Base-by-base conservation (phyloP, 2,888 invertebrate species). In the Drosophila multiciliata region DNA sequence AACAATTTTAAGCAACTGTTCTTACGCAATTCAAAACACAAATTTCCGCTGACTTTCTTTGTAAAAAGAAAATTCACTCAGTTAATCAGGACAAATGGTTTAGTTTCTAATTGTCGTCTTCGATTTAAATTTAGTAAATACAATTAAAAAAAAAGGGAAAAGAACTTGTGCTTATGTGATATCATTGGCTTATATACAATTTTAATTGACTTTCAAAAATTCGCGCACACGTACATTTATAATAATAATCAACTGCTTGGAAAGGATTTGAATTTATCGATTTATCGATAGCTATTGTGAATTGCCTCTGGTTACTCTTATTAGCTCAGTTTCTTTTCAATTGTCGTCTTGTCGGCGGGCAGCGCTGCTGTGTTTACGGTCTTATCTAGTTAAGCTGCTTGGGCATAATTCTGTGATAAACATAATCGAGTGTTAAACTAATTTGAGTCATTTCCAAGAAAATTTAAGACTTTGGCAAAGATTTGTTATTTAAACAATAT, bases 381-480 rank as follows among this genome's bases (percentile, higher is more conserved):
- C 74, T 74, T 74, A 59, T 67, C 53, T 63, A 15, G 8, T 23
- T 23, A 23, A 49, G 66, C 23, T 40, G 20, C 55, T 66, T 60
- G 50, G 49, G 64, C 50, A 53, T 57, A 54, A 50, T 23, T 45
- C 45, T 49, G 62, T 80, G 80, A 53, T 45, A 23, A 23, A 23
- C 45, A 45, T 8, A 12, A 23, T 55, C 49, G 32, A 50, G 62
- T 70, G 66, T 62, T 63, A 38, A 73, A 61, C 63, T 59, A 73
- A 82, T 83, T 82, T 82, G 40, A 82, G 78, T 78, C 72, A 78
- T 72, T 66, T 11, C 40, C 49, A 38, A 59, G 48, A 60, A 23
- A 74, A 63, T 45, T 40, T 59, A 54, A 20, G 65, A 66, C 66
- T 66, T 69, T 65, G 50, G 49, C 60, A 26, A 40, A 67, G 12